phyloP scores from a whole-genome alignment of 2,888 invertebrate species.

The Mongoloraphidia duomilia region DNA sequence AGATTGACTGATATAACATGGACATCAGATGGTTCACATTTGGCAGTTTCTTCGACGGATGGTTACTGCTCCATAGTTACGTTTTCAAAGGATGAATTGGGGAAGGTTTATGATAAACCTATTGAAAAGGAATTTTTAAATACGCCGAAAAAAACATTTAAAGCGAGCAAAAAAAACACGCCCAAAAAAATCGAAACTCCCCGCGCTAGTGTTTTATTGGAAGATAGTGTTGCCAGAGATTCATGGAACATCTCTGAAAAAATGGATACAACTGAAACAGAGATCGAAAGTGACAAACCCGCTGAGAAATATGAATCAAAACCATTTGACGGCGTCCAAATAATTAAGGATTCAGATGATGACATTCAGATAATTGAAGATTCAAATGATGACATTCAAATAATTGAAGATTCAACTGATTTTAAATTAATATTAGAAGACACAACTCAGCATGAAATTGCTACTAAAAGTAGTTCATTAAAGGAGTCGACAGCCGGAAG shows the following conservation, averaged over 20 bases:
- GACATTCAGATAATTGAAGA: no score
- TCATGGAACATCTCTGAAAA: conserved; percentile 16
- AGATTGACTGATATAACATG: conserved; percentile 76
- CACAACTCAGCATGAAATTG: neutral
- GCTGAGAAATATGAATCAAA: neutral
- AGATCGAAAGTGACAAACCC: neutral
- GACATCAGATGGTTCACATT: conserved; percentile 63
- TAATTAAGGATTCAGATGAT: no score
- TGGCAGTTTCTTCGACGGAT: conserved; percentile 75
- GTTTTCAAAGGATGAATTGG: conserved; percentile 62
- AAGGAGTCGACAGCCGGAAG: conserved; percentile 22
- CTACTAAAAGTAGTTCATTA: neutral
- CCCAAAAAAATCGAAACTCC: conserved; percentile 3
- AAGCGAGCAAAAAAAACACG: conserved; percentile 3
- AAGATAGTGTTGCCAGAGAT: conserved; percentile 19
- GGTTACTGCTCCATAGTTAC: conserved; percentile 76
- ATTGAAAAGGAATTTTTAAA: conserved; percentile 25
- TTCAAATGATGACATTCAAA: no score
- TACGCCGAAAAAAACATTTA: conserved; percentile 7
- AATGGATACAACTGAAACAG: neutral
- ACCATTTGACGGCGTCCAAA: no score
- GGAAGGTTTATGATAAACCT: conserved; percentile 36
- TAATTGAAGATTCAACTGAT: conserved; percentile 36
- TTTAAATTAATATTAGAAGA: conserved; percentile 43
- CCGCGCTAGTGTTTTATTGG: conserved; percentile 4